Evolutionary conservation across 2,888 invertebrate genomes (phyloP).

Genomic region (Eumacrocentrus americanus): DNA sequence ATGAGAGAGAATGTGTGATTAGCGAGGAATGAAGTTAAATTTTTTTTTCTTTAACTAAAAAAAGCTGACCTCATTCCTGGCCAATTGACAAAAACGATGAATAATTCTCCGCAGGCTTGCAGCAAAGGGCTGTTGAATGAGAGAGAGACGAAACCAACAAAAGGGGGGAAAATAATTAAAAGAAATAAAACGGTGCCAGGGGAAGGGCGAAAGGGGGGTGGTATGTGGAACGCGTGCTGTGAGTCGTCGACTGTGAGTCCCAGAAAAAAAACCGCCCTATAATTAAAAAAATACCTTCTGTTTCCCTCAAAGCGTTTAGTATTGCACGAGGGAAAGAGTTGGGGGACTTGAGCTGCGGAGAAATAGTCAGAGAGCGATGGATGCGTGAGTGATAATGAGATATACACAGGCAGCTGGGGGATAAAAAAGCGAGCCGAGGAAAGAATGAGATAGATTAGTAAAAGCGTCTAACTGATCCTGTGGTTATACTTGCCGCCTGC

Average conservation of each 20-base stretch:
- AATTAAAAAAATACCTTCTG: no score
- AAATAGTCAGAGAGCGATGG: background rate
- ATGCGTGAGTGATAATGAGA: background rate
- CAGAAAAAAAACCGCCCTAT: background rate
- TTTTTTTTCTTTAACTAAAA: slow-evolving; percentile 1
- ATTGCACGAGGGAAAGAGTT: background rate
- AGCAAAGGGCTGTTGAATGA: slow-evolving; percentile 3
- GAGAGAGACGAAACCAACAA: background rate
- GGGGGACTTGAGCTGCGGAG: background rate
- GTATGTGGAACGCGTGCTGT: slow-evolving; percentile 37
- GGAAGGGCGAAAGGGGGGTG: no score
- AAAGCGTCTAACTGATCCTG: slow-evolving; percentile 33
- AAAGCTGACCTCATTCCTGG: background rate
- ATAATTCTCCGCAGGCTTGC: background rate
- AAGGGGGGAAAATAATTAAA: slow-evolving; percentile 4
- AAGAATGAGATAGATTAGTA: slow-evolving; percentile 19
- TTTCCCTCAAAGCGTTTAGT: no score
- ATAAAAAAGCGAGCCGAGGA: background rate
- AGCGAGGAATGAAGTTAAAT: background rate
- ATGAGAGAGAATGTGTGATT: slow-evolving; percentile 4
- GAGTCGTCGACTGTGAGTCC: slow-evolving; percentile 38
- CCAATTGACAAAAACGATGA: slow-evolving; percentile 1
- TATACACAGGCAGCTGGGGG: background rate
- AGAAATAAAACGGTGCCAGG: slow-evolving; percentile 1
- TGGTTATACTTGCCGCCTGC: slow-evolving; percentile 37